Base-by-base conservation (phyloP, 2,888 invertebrate species). In the Zele albiditarsus region DNA sequence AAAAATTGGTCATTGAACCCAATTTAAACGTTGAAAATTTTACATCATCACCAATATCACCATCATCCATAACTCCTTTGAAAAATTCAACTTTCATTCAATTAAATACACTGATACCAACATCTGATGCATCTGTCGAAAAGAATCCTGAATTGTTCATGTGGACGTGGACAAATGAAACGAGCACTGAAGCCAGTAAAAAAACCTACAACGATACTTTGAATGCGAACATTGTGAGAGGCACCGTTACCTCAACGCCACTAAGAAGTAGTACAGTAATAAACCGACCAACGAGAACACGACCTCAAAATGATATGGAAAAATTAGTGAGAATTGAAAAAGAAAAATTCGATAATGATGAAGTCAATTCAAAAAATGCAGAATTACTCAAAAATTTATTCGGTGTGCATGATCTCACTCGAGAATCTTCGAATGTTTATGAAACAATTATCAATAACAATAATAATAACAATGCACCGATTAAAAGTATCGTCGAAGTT, bases 221-320 rank as follows among this genome's bases (percentile, higher is more conserved):
- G 14, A 88, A 86, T 53, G 84, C 87, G 0, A 87, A 86, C 70
- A 84, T 87, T 6, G 86, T 87, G 0, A 81, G 86, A 33, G 85
- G 86, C 74, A 74, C 93, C 25, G 92, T 93, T 1, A 95, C 95
- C 0, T 88, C 95, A 58, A 90, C 95, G 74, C 96, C 96, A 0
- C 95, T 93, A 0, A 94, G 95, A 84, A 96, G 95, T 1, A 95
- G 96, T 88, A 92, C 94, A 0, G 95, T 95, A 0, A 91, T 95
- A 5, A 93, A 93, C 74, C 90, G 94, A 78, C 95, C 94, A 0
- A 89, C 95, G 62, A 90, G 94, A 81, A 94, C 94, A 1, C 90
- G 93, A 57, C 93, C 94, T 0, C 91, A 90, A 82, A 89, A 88
- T 85, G 86, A 88, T 63, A 89, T 79, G 16, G 84, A 88, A 12